Percentiles rank a stretch among this genome's conserved stretches.
These are phyloP conservation scores for Podarcis lilfordi DNA, from an alignment of 2,797 vertebrate species.

Conservation along the genomic window DNA sequence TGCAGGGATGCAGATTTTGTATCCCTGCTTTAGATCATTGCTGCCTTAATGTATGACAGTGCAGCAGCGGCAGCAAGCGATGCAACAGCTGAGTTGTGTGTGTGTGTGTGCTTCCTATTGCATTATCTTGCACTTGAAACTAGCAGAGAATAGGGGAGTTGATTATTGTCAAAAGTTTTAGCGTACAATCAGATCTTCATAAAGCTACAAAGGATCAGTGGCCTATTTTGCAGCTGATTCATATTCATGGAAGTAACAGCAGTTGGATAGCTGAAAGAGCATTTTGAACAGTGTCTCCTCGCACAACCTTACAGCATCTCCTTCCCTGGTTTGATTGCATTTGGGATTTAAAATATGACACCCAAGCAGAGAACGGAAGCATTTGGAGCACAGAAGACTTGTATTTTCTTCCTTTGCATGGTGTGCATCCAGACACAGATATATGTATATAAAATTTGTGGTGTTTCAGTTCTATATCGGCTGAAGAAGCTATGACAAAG, in stretches of 20 bases:
- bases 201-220: conserved; percentile 53
- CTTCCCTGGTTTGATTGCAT: conserved; percentile 10
- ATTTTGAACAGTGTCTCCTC: conserved; percentile 46
- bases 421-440: background rate
- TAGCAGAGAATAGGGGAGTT: conserved; percentile 5
- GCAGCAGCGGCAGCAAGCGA: background rate
- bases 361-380: background rate
- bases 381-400: background rate
- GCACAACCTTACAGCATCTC: conserved; percentile 55
- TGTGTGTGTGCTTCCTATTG: background rate
- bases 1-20: background rate
- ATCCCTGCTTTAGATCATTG: background rate
- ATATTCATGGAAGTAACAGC: conserved; percentile 58
- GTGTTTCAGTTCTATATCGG: background rate
- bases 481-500: conserved; percentile 22
- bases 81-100: background rate
- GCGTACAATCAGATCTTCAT: conserved; percentile 40
- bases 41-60: background rate
- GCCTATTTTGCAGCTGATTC: conserved; percentile 64
- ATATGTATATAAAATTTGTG: background rate
- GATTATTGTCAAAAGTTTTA: conserved; percentile 53
- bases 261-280: conserved; percentile 60
- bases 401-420: background rate
- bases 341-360: conserved; percentile 26
- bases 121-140: conserved; percentile 26